Evolutionary conservation across 2,113 vertebrate genomes (phyloP), one percentile per base, ranked within the genome.

Genomic region (Petaurus breviceps): DNA sequence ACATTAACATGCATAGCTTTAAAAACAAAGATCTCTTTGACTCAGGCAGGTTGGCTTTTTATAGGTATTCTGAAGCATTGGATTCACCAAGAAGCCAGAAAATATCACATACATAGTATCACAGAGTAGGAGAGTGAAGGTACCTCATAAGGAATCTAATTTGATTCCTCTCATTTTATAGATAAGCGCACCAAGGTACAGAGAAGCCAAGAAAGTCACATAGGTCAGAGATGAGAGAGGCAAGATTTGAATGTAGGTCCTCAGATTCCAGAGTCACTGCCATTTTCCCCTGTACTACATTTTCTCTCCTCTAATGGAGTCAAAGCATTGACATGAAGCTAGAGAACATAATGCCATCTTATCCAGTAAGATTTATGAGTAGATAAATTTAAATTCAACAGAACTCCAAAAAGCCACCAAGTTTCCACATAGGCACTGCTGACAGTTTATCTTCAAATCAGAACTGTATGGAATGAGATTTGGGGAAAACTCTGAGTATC

Each of bases 11-110:
- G 2, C 6, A 68, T 92, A 93, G 16, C 50, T 47, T 49, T 89
- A 31, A 57, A 25, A 89, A 91, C 6, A 96, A 50, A 50, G 28
- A 93, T 90, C 89, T 55, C 9, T 55, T 93, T 93, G 31, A 96
- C 89, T 77, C 90, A 37, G 93, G 90, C 2, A n/a, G 53, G 90
- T 93, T 90, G 28, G 51, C 96, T 55, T 92, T 91, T 89, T 3
- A 31, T 95, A 92, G 90, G 28, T 90, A 2, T 92, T 53, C 16
- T 89, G 91, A 94, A 57, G 5, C 24, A 6, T 0, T 93, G 61
- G 84, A 11, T 55, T 94, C 89, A 53, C 19, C 46, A 94, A 47
- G 11, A 94, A 93, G 92, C 19, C 37, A 84, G 16, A 84, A 1
- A 84, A 43, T 84, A 84, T 84, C 37, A 84, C 19, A 84, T 22